Evolutionary conservation across 2,888 invertebrate genomes (phyloP), one percentile per base, ranked within the genome.

Genomic region (Caradrina clavipalpis): DNA sequence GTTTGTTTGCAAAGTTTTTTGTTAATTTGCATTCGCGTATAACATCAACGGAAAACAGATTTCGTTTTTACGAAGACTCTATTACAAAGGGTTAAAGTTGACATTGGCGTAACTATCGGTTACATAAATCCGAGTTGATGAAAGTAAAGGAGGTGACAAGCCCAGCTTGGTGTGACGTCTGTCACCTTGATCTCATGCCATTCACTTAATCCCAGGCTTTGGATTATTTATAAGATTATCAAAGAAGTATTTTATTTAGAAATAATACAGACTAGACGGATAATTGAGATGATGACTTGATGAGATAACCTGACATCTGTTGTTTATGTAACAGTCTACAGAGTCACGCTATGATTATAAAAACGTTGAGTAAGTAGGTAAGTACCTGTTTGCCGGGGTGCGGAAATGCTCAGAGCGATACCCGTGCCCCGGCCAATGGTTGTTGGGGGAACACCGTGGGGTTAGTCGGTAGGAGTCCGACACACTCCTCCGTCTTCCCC

Each of bases 141-240:
- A 79, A 79, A 76, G 76, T 79, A 75, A 76, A 74, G 56, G 62
- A 81, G 81, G 81, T 75, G 84, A 79, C 83, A 76, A 68, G 76
- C 71, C 69, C 73, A 78, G 64, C 63, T 50, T 47, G 55, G 65
- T 86, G 81, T 84, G 80, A 84, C 84, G 84, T 80, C 45, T 78
- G 82, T 85, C 84, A 73, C 85, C 83, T 83, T 83, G 84, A 69
- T 83, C 58, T 65, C 69, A 39, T 50, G 69, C 80, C 84, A 69
- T 76, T 82, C 84, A 76, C 84, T 78, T 76, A 69, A 69, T 83
- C 63, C 67, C 72, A 70, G 50, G n/a, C 39, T 60, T 76, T 35
- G n/a, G 57, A 69, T 62, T 80, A 68, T 72, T 62, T 68, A 56
- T 58, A 61, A 62, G 45, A 60, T 53, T 63, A 26, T 39, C 21